These are phyloP conservation scores for Sminthurinus aureus DNA, from an alignment of 2,888 invertebrate genomes.

Conservation along the genomic window DNA sequence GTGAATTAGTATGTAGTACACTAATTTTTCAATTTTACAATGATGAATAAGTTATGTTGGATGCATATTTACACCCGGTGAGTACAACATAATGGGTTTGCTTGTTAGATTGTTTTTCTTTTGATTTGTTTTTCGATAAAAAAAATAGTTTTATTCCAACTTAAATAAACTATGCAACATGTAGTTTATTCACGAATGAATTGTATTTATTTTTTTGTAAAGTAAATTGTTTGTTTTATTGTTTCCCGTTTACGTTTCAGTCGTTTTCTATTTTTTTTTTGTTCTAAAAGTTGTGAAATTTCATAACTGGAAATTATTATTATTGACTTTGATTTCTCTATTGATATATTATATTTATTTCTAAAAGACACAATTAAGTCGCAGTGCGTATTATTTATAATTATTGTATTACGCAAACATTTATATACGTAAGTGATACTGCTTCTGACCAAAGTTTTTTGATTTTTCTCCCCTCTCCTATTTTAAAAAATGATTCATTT, in stretches of 20 bases:
- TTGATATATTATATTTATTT: background rate
- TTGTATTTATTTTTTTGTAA: no score
- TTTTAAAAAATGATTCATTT: background rate
- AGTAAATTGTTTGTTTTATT: no score
- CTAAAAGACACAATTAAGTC: background rate
- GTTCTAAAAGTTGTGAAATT: background rate
- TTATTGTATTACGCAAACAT: background rate
- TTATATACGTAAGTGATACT: constrained; percentile 17
- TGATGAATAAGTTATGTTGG: no score
- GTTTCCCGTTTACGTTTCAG: no score
- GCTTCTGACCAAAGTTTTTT: background rate
- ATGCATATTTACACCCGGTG: no score
- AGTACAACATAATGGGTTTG: background rate
- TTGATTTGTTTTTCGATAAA: no score
- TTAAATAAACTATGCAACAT: no score
- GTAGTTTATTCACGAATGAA: no score
- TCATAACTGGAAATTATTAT: background rate
- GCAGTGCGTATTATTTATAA: constrained; percentile 26
- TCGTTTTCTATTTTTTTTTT: background rate
- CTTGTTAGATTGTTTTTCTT: background rate
- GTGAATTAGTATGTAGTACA: no score
- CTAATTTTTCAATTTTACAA: no score
- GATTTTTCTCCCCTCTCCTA: constrained; percentile 19
- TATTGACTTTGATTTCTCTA: background rate
- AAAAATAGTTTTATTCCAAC: no score